These are phyloP conservation scores for Numenius arquata DNA, from an alignment of 2,113 vertebrate species.

Conservation along the genomic window DNA sequence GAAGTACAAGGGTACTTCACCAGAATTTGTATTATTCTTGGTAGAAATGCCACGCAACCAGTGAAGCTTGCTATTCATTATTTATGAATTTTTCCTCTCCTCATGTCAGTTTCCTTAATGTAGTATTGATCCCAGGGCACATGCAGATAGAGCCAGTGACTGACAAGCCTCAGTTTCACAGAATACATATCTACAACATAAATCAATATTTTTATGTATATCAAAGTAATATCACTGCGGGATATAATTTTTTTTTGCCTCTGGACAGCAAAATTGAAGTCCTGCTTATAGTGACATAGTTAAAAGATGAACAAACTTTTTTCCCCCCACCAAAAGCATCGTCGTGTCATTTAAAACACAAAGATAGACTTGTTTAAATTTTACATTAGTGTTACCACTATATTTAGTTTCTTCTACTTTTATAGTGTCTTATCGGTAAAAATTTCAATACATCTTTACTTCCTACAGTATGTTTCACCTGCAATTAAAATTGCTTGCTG, in stretches of 20 bases:
- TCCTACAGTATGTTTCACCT: not conserved
- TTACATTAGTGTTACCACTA: not conserved
- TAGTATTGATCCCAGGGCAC: conserved; percentile 80
- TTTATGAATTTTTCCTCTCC: conserved; percentile 84
- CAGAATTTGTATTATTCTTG: conserved; percentile 47
- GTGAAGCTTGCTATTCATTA: conserved; percentile 80
- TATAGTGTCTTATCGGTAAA: not conserved
- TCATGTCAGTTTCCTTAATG: conserved; percentile 78
- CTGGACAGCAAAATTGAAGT: not conserved
- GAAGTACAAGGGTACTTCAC: conserved; percentile 30
- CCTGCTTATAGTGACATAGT: not conserved
- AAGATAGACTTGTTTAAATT: not conserved
- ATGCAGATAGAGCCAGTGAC: conserved; percentile 43
- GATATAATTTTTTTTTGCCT: not conserved
- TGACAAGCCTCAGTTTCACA: conserved; percentile 29
- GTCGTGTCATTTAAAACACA: not conserved
- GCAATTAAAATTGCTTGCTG: not conserved
- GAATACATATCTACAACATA: not conserved
- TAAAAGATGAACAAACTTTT: not conserved
- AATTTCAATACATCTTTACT: not conserved
- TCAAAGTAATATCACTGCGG: not conserved
- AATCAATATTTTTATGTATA: not conserved
- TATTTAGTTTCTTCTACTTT: not conserved
- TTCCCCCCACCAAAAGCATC: not conserved
- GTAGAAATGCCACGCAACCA: conserved; percentile 61